phyloP scores from a whole-genome alignment of 2,113 vertebrate species.

The Myiozetetes cayanensis region DNA sequence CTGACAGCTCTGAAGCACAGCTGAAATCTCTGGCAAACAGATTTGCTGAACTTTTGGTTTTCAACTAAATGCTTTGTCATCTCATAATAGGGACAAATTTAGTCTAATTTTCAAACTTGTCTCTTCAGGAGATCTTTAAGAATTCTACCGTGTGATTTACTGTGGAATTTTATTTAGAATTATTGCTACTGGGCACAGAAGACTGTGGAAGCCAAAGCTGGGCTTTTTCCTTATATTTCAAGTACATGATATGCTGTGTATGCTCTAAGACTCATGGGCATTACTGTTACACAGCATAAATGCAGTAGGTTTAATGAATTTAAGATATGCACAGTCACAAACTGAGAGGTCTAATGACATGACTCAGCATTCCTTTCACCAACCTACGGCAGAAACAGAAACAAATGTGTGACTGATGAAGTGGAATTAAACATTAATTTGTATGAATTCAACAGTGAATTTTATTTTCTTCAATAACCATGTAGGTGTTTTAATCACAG shows the following conservation, averaged over 20 bases:
- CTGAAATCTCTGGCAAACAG: conserved; percentile 1
- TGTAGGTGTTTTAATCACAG: not conserved
- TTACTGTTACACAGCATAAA: not conserved
- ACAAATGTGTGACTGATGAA: not conserved
- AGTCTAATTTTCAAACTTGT: conserved; percentile 1
- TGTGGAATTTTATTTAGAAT: not conserved
- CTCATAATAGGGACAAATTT: conserved; percentile 21
- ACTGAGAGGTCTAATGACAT: not conserved
- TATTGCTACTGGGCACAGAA: not conserved
- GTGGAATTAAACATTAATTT: not conserved
- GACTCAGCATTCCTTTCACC: not conserved
- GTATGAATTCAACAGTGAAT: not conserved
- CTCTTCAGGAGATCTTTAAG: not conserved
- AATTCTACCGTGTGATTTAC: not conserved
- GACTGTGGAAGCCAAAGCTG: not conserved
- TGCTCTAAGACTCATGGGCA: not conserved
- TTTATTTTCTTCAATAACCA: not conserved
- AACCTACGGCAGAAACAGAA: not conserved
- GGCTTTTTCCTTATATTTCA: not conserved
- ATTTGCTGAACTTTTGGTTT: conserved; percentile 34
- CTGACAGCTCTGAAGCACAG: not conserved
- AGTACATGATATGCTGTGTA: not conserved
- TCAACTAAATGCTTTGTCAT: conserved; percentile 45
- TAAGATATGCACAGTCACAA: not conserved
- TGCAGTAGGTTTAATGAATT: not conserved